Percentiles rank a stretch among this genome's conserved stretches.
Evolutionary conservation across 2,888 invertebrate genomes (phyloP).

Genomic region (Dryocosmus kuriphilus): DNA sequence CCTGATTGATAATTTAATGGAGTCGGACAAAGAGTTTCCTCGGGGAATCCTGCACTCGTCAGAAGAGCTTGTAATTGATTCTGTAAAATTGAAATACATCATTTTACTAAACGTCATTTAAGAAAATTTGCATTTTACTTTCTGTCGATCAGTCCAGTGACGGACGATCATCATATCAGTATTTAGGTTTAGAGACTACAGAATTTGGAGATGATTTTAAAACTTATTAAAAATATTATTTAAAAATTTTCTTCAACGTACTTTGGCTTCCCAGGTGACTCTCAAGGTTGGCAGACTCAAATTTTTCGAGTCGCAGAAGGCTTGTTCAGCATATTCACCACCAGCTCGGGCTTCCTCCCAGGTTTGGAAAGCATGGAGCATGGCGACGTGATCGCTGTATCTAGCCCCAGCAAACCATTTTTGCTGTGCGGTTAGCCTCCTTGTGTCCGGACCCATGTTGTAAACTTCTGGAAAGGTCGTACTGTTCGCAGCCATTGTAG

Average conservation of each 20-base stretch:
- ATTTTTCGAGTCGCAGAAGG: slow-evolving; percentile 95
- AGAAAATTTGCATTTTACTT: too few relatives aligned
- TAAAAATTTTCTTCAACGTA: slow-evolving; percentile 56
- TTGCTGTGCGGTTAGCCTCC: slow-evolving; percentile 90
- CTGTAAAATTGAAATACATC: slow-evolving; percentile 79
- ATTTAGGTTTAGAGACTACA: too few relatives aligned
- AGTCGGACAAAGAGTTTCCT: slow-evolving; percentile 88
- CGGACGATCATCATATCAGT: too few relatives aligned
- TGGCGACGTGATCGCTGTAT: slow-evolving; percentile 96
- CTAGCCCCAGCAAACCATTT: slow-evolving; percentile 91
- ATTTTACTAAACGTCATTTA: too few relatives aligned
- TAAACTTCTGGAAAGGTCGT: slow-evolving; percentile 98
- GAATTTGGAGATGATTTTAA: background rate
- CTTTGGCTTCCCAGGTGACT: slow-evolving; percentile 94
- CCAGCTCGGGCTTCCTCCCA: slow-evolving; percentile 85
- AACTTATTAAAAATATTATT: too few relatives aligned
- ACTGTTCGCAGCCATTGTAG: slow-evolving; percentile 96
- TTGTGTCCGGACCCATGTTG: slow-evolving; percentile 86
- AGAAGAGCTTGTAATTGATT: slow-evolving; percentile 85
- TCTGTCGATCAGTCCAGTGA: too few relatives aligned
- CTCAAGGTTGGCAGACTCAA: slow-evolving; percentile 93
- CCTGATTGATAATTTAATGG: slow-evolving; percentile 87
- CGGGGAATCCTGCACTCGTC: slow-evolving; percentile 91
- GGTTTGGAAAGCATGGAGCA: slow-evolving; percentile 94
- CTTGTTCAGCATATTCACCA: slow-evolving; percentile 87